These are phyloP conservation scores for Nowickia ferox DNA, from an alignment of 2,888 invertebrate genomes.

Conservation along the genomic window DNA sequence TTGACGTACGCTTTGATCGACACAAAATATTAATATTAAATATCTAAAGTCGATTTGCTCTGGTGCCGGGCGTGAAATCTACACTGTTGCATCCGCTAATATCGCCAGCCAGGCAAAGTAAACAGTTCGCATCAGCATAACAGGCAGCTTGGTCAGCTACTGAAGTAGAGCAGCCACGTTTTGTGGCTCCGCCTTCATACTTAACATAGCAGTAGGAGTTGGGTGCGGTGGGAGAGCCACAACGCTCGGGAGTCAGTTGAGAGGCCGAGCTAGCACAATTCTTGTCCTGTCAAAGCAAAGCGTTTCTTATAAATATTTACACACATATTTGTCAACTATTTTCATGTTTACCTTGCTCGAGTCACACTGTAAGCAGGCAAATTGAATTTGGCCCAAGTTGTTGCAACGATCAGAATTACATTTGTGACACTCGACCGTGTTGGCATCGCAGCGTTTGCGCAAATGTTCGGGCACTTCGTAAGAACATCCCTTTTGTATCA, in stretches of 20 bases:
- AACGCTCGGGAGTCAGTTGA: slow-evolving; percentile 74
- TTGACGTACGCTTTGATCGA: not conserved
- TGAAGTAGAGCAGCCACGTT: slow-evolving; percentile 77
- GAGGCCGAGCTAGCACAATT: slow-evolving; percentile 75
- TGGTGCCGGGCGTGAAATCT: slow-evolving; percentile 75
- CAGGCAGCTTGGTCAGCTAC: slow-evolving; percentile 74
- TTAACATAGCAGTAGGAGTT: slow-evolving; percentile 80
- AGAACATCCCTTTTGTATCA: slow-evolving; percentile 79
- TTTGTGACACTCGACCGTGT: slow-evolving; percentile 76
- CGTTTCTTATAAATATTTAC: not conserved
- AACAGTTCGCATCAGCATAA: slow-evolving; percentile 75
- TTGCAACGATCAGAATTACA: slow-evolving; percentile 80
- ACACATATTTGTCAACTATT: not conserved
- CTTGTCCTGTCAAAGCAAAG: slow-evolving; percentile 72
- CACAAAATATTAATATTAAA: not conserved
- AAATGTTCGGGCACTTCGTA: slow-evolving; percentile 76
- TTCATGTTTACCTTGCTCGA: slow-evolving; percentile 75
- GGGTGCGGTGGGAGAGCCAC: slow-evolving; percentile 77
- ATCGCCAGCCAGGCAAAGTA: slow-evolving; percentile 79
- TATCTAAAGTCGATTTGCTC: slow-evolving; percentile 66
- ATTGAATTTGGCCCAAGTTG: slow-evolving; percentile 77
- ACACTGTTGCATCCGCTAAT: slow-evolving; percentile 77
- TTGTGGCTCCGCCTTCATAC: slow-evolving; percentile 72
- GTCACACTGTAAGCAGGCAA: slow-evolving; percentile 79
- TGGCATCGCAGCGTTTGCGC: slow-evolving; percentile 76